Conservation (phyloP, 2,113 vertebrate genomes). For the Apeltes quadracus region DNA sequence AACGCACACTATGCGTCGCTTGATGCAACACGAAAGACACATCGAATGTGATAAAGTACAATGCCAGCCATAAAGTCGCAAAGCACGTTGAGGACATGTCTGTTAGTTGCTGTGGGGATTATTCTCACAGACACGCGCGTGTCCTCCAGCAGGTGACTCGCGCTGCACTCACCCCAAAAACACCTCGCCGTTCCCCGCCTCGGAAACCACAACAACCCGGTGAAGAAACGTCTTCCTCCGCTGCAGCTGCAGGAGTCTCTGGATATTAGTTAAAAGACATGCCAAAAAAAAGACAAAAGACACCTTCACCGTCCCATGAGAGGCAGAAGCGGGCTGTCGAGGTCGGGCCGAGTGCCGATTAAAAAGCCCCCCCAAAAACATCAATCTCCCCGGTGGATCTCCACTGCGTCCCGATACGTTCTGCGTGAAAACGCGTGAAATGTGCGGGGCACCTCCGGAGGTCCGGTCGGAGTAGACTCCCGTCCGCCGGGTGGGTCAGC, state of each 20-base stretch:
- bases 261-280: background rate
- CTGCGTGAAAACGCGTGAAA: background rate
- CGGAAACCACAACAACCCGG: constrained; percentile 37
- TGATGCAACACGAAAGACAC: background rate
- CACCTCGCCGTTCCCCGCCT: constrained; percentile 32
- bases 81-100: background rate
- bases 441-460: constrained; percentile 4
- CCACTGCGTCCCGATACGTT: constrained; percentile 1
- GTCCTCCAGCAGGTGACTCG: constrained; percentile 56
- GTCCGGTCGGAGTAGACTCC: constrained; percentile 32
- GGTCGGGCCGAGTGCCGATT: constrained; percentile 16
- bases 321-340: constrained; percentile 24
- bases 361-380: constrained; percentile 35
- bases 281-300: background rate
- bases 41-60: background rate
- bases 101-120: background rate
- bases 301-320: constrained; percentile 54
- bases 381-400: constrained; percentile 20
- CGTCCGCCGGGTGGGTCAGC: constrained; percentile 37
- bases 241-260: constrained; percentile 21
- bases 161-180: constrained; percentile 58
- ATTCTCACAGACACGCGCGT: constrained; percentile 9
- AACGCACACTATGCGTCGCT: background rate
- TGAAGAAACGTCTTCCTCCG: background rate
- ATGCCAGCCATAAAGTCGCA: background rate